Evolutionary conservation across 2,888 invertebrate genomes (phyloP).

Genomic region (Pantelozetes paolii): DNA sequence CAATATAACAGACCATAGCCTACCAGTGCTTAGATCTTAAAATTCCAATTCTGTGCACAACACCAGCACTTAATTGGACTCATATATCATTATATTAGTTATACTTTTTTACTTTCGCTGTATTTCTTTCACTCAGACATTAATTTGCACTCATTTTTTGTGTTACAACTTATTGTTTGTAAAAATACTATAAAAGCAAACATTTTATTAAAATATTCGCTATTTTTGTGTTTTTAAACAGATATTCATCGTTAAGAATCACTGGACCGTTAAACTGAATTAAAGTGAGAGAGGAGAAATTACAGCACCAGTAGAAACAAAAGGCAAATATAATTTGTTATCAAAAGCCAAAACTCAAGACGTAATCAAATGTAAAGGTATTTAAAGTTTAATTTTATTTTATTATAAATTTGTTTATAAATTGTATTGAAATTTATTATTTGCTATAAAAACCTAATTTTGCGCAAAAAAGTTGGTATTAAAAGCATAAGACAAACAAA

Average conservation of each 20-base stretch:
- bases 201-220: no score
- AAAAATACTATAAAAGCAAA: no score
- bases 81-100: constrained; percentile 15
- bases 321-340: neutral
- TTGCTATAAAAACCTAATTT: neutral
- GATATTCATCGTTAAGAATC: neutral
- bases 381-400: neutral
- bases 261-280: neutral
- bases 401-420: neutral
- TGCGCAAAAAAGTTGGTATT: neutral
- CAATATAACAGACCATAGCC: no score
- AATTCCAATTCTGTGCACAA: constrained; percentile 5
- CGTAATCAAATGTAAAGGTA: constrained; percentile 12
- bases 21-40: no score
- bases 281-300: neutral
- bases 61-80: neutral
- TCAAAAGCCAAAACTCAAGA: neutral
- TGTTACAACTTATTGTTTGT: no score
- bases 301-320: neutral
- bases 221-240: neutral
- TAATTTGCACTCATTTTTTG: neutral
- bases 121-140: neutral
- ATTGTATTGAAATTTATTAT: neutral
- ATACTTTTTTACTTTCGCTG: neutral
- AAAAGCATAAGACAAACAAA: no score